Conservation (phyloP, 2,888 invertebrate species). For the Aphidius colemani region DNA sequence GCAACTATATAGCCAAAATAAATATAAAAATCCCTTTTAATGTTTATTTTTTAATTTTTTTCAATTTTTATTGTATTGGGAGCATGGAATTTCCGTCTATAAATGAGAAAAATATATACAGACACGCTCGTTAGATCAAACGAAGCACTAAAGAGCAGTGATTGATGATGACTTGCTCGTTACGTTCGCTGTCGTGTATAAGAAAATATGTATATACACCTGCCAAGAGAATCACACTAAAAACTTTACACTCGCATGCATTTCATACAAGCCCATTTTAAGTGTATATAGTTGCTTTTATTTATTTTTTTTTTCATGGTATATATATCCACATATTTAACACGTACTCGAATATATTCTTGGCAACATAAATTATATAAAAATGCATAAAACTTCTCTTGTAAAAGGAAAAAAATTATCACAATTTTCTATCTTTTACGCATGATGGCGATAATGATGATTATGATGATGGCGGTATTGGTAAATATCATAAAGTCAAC, state of each 20-base stretch:
- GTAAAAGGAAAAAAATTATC: too few species aligned
- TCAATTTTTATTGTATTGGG: conserved; percentile 2
- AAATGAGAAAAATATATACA: conserved; percentile 12
- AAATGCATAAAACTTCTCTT: too few species aligned
- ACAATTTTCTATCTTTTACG: too few species aligned
- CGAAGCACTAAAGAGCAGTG: conserved; percentile 10
- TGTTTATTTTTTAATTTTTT: too few species aligned
- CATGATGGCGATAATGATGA: too few species aligned
- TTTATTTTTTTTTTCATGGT: too few species aligned
- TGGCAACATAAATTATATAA: too few species aligned
- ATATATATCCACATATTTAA: too few species aligned
- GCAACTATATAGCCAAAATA: conserved; percentile 11
- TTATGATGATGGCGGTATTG: too few species aligned
- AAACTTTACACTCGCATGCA: background rate
- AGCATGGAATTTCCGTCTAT: conserved; percentile 15
- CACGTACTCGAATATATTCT: too few species aligned
- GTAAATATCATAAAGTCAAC: too few species aligned
- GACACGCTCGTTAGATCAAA: conserved; percentile 11
- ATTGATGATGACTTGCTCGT: conserved; percentile 16
- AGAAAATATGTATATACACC: conserved; percentile 20
- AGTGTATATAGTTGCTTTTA: too few species aligned
- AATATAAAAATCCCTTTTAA: background rate
- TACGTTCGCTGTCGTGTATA: conserved; percentile 9
- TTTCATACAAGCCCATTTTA: background rate
- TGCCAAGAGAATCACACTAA: conserved; percentile 14